phyloP scores from a whole-genome alignment of 2,888 invertebrate species.

The Campopleginae sp. region DNA sequence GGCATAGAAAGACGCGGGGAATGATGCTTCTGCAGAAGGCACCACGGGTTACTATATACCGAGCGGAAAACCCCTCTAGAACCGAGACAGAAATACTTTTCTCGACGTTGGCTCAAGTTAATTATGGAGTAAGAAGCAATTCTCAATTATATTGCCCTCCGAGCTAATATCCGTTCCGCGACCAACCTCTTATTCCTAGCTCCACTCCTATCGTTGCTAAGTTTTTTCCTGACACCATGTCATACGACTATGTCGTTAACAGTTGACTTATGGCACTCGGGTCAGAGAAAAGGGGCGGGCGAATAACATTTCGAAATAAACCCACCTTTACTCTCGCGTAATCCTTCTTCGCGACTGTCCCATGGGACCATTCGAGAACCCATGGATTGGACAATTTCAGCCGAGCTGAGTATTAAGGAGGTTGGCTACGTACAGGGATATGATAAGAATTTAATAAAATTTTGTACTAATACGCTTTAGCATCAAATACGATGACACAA shows the following conservation, averaged over 20 bases:
- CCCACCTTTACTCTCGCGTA: not conserved
- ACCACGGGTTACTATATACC: slow-evolving; percentile 16
- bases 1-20: slow-evolving; percentile 43
- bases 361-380: not conserved
- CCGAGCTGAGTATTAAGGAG: not conserved
- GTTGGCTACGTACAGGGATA: too few species aligned
- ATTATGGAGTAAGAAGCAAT: slow-evolving; percentile 67
- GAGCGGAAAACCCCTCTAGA: slow-evolving; percentile 22
- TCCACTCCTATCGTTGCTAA: not conserved
- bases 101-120: slow-evolving; percentile 63
- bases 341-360: not conserved
- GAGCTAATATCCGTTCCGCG: slow-evolving; percentile 18
- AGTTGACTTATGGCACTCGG: not conserved
- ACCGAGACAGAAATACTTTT: slow-evolving; percentile 48
- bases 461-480: too few species aligned
- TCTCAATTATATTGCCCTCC: slow-evolving; percentile 61
- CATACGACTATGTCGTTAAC: slow-evolving; percentile 12
- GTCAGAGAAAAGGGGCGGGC: not conserved
- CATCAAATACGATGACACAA: too few species aligned
- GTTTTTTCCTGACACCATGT: slow-evolving; percentile 20
- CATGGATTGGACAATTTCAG: not conserved
- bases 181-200: not conserved
- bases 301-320: not conserved
- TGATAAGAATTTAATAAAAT: too few species aligned
- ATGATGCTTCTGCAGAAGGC: slow-evolving; percentile 40